A percentile compares a stretch with the other conserved stretches of the same genome.
Evolutionary conservation across 2,113 vertebrate species (phyloP).

Genomic region (Acanthisitta chloris): DNA sequence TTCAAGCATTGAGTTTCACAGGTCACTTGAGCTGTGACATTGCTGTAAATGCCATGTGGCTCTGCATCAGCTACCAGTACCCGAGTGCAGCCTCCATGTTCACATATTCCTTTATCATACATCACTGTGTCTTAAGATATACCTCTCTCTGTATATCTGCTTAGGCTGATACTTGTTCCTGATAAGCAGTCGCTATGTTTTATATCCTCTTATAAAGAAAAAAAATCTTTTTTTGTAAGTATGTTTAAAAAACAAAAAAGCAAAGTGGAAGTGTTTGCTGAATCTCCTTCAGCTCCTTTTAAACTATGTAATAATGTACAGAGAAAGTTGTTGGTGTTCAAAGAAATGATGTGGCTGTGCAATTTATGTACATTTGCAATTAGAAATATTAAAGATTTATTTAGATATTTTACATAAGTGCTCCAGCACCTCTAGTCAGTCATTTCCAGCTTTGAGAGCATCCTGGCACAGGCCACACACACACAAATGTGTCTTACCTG

Average conservation of each 20-base stretch:
- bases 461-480: background rate
- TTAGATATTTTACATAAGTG: conserved; percentile 94
- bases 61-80: background rate
- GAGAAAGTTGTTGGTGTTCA: conserved; percentile 88
- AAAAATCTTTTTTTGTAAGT: conserved; percentile 87
- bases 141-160: conserved; percentile 71
- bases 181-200: conserved; percentile 89
- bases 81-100: conserved; percentile 18
- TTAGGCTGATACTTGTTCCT: conserved; percentile 75
- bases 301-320: conserved; percentile 95
- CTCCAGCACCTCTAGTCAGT: background rate
- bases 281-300: conserved; percentile 80
- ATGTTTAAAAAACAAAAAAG: conserved; percentile 85
- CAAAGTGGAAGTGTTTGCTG: conserved; percentile 80
- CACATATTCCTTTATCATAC: conserved; percentile 28
- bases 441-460: background rate
- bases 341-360: conserved; percentile 92
- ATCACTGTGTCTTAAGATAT: conserved; percentile 70
- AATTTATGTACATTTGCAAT: conserved; percentile 99
- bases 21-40: background rate
- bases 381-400: conserved; percentile 99
- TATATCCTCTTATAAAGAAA: conserved; percentile 83
- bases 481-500: accelerated
- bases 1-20: background rate
- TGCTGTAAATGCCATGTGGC: conserved; percentile 39